Base-by-base conservation (phyloP, 2,113 vertebrate species). In the Nyctibius bracteatus region DNA sequence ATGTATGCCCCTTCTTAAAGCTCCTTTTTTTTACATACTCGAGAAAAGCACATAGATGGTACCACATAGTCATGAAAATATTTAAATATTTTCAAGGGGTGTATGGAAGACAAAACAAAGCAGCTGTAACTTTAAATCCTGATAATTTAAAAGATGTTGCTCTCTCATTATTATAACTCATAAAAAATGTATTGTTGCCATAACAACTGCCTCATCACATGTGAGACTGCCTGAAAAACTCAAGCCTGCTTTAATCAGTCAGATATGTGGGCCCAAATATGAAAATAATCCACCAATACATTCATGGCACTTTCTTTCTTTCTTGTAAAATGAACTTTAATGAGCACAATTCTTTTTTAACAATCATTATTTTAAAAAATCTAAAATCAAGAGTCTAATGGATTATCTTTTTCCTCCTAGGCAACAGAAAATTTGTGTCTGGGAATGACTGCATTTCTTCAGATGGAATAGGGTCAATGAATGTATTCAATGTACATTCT, bases 181-280 rank as follows among this genome's bases (percentile, higher is more conserved):
- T 97, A 97, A 98, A 98, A 98, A 97, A 97, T 97, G 77, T 93
- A 98, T 96, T 93, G 96, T 97, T 95, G 84, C 97, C 93, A 98
- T 97, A 97, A 97, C 95, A 97, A 98, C 97, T 4, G 0, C 83
- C 84, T 95, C 80, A 96, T 88, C 92, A 88, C 75, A 91, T 91
- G 67, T 88, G 70, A 96, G 88, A 86, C 85, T 95, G 91, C 47
- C 83, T 92, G 81, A 86, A 94, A 93, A 89, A 68, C 72, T 79
- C 81, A 66, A 67, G 84, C 58, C 68, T 88, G 90, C 75, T 91
- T 92, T 92, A 90, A 92, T 70, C 90, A 93, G 80, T 55, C 51
- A 88, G 74, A 90, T n/a, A 39, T 39, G 46, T 14, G 24, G 54
- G 33, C 51, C 67, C 24, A 92, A 70, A 77, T 8, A 20, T 41